These are phyloP conservation scores for Artibeus lituratus DNA, from an alignment of 2,797 vertebrate genomes.

Conservation along the genomic window DNA sequence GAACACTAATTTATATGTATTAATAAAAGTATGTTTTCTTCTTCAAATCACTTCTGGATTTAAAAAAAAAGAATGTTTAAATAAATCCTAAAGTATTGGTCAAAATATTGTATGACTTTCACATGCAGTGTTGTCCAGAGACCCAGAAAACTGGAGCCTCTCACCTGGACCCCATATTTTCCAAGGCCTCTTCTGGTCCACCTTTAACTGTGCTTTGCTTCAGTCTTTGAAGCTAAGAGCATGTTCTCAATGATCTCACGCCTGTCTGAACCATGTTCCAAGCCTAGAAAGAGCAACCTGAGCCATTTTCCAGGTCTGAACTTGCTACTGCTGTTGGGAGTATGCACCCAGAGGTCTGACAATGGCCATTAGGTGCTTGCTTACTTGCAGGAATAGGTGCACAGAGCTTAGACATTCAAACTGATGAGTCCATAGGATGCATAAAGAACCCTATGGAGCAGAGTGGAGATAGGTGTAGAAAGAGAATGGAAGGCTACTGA, in stretches of 20 bases:
- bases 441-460: background rate
- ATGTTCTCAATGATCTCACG: background rate
- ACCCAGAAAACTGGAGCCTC: background rate
- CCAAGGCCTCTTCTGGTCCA: background rate
- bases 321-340: background rate
- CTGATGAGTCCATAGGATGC: rapidly evolving
- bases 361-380: background rate
- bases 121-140: background rate
- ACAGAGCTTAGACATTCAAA: background rate
- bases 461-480: background rate
- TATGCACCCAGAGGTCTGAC: background rate
- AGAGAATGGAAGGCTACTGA: background rate
- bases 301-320: background rate
- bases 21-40: background rate
- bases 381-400: background rate
- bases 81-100: background rate
- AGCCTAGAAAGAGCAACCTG: background rate
- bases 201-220: background rate
- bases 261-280: background rate
- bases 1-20: background rate
- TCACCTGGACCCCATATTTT: background rate
- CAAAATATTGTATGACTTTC: background rate
- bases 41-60: background rate
- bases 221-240: background rate
- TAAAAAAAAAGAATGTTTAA: background rate